These are phyloP conservation scores for Anas capensis DNA, from an alignment of 2,797 vertebrate species.

Conservation along the genomic window DNA sequence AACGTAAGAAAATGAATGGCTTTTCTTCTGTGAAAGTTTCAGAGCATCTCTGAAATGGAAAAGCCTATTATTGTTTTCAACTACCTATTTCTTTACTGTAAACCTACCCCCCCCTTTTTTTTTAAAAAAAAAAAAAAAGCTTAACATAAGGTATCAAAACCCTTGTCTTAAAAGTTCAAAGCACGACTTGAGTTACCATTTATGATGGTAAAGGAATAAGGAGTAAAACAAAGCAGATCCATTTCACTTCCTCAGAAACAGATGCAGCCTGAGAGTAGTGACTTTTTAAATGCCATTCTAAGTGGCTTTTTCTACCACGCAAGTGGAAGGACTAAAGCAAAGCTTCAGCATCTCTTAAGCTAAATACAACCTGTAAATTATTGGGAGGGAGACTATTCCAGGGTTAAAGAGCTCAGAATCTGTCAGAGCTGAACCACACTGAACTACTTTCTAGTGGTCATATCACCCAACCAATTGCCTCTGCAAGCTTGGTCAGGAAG, in stretches of 20 bases:
- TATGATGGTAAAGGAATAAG: background rate
- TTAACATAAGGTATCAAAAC: background rate
- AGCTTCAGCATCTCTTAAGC: background rate
- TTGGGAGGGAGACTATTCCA: fast-evolving
- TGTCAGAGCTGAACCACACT: background rate
- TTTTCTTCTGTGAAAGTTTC: background rate
- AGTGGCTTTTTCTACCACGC: background rate
- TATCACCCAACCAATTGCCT: fast-evolving
- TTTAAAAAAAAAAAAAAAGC: no score
- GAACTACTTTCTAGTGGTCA: fast-evolving
- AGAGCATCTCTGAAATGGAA: background rate
- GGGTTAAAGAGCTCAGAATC: background rate
- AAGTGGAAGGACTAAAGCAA: background rate
- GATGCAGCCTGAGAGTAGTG: background rate
- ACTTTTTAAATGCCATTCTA: background rate
- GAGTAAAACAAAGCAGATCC: background rate
- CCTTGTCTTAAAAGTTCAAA: background rate
- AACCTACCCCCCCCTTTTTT: no score
- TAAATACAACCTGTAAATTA: background rate
- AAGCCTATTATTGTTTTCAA: fast-evolving
- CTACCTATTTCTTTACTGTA: background rate
- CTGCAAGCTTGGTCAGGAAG: background rate
- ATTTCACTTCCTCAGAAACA: background rate
- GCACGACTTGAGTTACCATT: background rate
- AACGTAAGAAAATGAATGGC: fast-evolving